Evolutionary conservation across 2,797 vertebrate species (phyloP), one percentile per base, ranked within the genome.

Genomic region (Loris lydekkerianus): DNA sequence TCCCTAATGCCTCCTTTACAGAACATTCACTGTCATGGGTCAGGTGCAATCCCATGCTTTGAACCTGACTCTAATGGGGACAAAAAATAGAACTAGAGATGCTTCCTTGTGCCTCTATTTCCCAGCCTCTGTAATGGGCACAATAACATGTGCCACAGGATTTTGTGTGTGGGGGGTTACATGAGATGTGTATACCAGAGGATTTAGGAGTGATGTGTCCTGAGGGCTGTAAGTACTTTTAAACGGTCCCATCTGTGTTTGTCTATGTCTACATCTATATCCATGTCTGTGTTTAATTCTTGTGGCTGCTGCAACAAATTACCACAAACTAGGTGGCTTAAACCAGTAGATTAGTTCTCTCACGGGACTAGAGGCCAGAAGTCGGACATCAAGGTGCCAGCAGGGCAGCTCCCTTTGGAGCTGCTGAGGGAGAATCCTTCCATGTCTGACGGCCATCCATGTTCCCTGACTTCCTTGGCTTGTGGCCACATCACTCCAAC

Each of bases 141-240:
- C 5, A 4, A 0, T 15, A 6, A 69, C 3, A 0, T 6, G 29
- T 56, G 29, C 69, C 34, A 2, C 2, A 13, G 46, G 49, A n/a
- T 17, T 70, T 73, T 69, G 34, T 40, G 40, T 40, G 40, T 40
- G 88, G 70, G 40, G 43, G 10, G 7, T 46, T n/a, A 8, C 37
- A 43, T 14, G 23, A 94, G 61, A 73, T n/a, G 20, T 10, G 9
- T 1, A 1, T 14, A 3, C 0, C 2, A 7, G 43, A 40, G 21
- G 69, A 34, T 14, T 46, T 46, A 13, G 18, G 14, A 78, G 7
- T 37, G 5, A 65, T 31, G 29, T 10, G 23, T 34, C 23, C 37
- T 4, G 2, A 69, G 13, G 61, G 25, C 37, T 60, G 17, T 17
- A 18, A 17, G 2, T 25, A 8, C 49, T 70, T 92, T 40, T 5